Evolutionary conservation across 37 sponge, comb jelly and placozoan species (phyloP).

Genomic region (Eunapius fragilis): DNA sequence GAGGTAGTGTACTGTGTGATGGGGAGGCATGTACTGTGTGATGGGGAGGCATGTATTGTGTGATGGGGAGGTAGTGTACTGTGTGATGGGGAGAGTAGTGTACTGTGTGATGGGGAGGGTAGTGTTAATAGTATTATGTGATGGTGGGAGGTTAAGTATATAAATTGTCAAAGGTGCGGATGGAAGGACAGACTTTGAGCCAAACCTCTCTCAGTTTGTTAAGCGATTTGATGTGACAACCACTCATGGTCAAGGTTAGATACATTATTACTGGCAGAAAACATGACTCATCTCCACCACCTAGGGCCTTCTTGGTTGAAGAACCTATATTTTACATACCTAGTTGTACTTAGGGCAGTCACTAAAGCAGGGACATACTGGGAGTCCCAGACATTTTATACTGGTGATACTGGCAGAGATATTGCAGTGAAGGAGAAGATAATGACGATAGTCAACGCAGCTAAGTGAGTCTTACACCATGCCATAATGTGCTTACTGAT

Average conservation of each 20-base stretch:
- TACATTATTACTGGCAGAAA: background rate
- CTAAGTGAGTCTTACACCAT: conserved; percentile 63
- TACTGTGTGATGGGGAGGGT: background rate
- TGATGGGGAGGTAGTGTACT: background rate
- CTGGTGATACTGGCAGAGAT: conserved; percentile 77
- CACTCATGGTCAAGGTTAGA: conserved; percentile 87
- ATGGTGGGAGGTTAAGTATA: background rate
- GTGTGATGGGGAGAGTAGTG: background rate
- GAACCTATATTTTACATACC: conserved; percentile 94
- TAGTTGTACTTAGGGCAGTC: conserved; percentile 88
- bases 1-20: too few relatives aligned
- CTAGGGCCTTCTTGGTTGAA: conserved; percentile 96
- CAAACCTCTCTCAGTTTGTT: conserved; percentile 90
- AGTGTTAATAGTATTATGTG: background rate
- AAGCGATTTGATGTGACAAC: conserved; percentile 80
- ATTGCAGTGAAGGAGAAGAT: conserved; percentile 47
- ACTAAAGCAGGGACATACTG: conserved; percentile 81
- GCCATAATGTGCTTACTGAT: too few relatives aligned
- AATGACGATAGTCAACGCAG: conserved; percentile 49
- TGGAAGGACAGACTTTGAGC: conserved; percentile 68
- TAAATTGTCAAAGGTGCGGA: background rate
- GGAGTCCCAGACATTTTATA: conserved; percentile 78
- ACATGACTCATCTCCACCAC: background rate
- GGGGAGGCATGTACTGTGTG: too few relatives aligned
- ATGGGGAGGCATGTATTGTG: too few relatives aligned